A percentile compares a stretch with the other conserved stretches of the same genome.
Conservation (phyloP, 2,888 invertebrate genomes). For the Cosmia trapezina region DNA sequence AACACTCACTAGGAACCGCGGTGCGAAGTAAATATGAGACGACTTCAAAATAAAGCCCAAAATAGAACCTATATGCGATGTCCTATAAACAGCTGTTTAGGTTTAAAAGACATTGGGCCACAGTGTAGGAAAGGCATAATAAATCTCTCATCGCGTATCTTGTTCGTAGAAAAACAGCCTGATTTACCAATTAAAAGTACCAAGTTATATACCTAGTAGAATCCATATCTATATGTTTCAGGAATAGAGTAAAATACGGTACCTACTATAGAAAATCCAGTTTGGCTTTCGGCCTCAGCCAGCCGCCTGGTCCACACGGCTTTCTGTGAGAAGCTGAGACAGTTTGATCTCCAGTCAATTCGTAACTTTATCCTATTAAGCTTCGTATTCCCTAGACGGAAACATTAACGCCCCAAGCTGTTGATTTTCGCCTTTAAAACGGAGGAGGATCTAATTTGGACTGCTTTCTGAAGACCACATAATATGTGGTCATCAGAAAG, state of each 20-base stretch:
- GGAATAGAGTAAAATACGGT: not conserved
- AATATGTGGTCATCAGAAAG: too few relatives aligned
- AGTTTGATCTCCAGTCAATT: slow-evolving; percentile 40
- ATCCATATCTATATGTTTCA: not conserved
- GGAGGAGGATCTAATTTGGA: not conserved
- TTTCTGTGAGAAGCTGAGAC: slow-evolving; percentile 22
- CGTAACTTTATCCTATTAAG: slow-evolving; percentile 22
- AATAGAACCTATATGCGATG: slow-evolving; percentile 29
- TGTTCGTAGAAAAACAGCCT: not conserved
- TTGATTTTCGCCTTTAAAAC: not conserved
- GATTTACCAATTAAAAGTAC: not conserved
- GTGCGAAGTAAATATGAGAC: slow-evolving; percentile 35
- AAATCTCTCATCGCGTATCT: not conserved
- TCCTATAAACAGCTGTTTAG: slow-evolving; percentile 14
- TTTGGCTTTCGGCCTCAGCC: not conserved
- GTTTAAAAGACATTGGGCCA: not conserved
- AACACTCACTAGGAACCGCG: slow-evolving; percentile 18
- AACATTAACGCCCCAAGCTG: slow-evolving; percentile 8
- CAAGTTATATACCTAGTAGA: not conserved
- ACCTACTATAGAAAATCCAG: not conserved
- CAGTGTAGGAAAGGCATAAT: not conserved
- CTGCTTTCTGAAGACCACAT: not conserved
- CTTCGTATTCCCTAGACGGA: slow-evolving; percentile 31
- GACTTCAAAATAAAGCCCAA: slow-evolving; percentile 35
- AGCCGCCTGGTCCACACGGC: slow-evolving; percentile 8